Base-by-base conservation (phyloP, 2,113 vertebrate species). In the Odontophorus gujanensis region DNA sequence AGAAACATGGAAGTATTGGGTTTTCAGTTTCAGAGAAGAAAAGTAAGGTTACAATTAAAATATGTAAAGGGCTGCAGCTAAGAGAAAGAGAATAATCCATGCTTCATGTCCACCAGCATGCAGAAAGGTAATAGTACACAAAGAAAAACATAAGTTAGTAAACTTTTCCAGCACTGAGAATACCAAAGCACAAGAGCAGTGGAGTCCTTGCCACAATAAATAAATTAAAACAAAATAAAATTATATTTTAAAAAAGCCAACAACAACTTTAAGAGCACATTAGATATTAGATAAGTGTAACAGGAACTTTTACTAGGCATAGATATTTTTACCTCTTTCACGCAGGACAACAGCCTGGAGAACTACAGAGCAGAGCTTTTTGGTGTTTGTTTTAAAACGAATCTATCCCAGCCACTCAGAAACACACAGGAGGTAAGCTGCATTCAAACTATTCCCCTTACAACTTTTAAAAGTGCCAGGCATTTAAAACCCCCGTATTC, bases 101-200 rank as follows among this genome's bases (percentile, higher is more conserved):
- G 90, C 65, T 84, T 71, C 47, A 34, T 1, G 4, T 9, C 25
- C 74, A 20, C 2, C 13, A 28, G 13, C 42, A 74, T 62, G 20
- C 4, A 14, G 0, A 0, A 5, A 78, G 20, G 53, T 18, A 55
- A 67, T 25, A 67, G 0, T 5, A 48, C 43, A 84, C 14, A 10
- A 89, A 63, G 32, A 92, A 7, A 40, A 1, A 40, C 0, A 18
- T 40, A 63, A 28, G 10, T 67, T 1, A 47, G 57, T 2, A 20
- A 83, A 72, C 8, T 4, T 40, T 51, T 43, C 14, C 43, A n/a
- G n/a, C 3, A 6, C 25, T 19, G 21, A 8, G 58, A 28, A 63
- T 22, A 86, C 22, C 0, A 2, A 18, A 87, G 43, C 34, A 51
- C 66, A 7, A 58, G 7, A 87, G 63, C 51, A 47, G 24, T 0